These are phyloP conservation scores for Enteromius unitaeniatus DNA, from an alignment of 2,797 vertebrate species.

Conservation along the genomic window DNA sequence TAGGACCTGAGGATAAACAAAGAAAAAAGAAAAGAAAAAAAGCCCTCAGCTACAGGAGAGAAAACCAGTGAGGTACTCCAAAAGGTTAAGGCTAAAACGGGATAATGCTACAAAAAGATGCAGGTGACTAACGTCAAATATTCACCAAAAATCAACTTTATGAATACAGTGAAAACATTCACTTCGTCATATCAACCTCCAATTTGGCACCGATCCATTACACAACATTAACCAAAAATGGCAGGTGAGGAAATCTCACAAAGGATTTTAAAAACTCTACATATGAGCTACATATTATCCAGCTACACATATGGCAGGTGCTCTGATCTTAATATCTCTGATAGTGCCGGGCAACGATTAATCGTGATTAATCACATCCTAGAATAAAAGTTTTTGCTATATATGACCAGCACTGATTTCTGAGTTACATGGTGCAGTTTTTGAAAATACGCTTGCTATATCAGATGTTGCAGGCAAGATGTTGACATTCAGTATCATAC, in stretches of 20 bases:
- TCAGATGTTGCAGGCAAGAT: conserved; percentile 29
- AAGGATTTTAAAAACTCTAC: conserved; percentile 24
- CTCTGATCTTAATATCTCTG: conserved; percentile 14
- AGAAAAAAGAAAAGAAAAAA: conserved; percentile 12
- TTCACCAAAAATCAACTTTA: neutral
- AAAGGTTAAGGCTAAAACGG: conserved; percentile 67
- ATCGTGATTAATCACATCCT: too few species aligned
- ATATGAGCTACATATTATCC: conserved; percentile 54
- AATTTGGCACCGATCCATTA: conserved; percentile 30
- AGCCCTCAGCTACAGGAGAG: conserved; percentile 51
- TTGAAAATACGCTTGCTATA: conserved; percentile 23
- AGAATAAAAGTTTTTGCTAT: too few species aligned
- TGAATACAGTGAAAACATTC: conserved; percentile 37
- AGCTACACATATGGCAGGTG: conserved; percentile 50
- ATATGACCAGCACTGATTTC: too few species aligned
- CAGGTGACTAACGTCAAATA: conserved; percentile 27
- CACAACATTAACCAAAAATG: neutral
- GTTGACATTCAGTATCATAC: conserved; percentile 1
- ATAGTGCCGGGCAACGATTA: too few species aligned
- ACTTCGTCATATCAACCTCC: neutral
- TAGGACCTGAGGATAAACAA: conserved; percentile 48
- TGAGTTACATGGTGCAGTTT: conserved; percentile 22
- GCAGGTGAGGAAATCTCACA: neutral
- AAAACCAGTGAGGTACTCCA: conserved; percentile 62
- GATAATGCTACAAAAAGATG: conserved; percentile 44